Evolutionary conservation across 2,888 invertebrate species (phyloP), one percentile per base, ranked within the genome.

Genomic region (Platycheirus albimanus): DNA sequence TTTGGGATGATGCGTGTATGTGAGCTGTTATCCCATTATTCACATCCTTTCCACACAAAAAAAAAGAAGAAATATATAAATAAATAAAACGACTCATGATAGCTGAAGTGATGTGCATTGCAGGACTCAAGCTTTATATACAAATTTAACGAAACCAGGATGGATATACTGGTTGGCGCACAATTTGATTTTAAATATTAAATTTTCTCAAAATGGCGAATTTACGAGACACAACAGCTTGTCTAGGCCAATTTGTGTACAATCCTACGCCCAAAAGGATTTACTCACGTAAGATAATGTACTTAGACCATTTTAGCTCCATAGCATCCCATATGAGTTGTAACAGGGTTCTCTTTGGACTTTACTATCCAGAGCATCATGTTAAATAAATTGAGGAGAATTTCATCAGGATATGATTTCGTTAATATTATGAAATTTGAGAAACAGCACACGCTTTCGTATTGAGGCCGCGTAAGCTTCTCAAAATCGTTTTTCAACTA

Each of bases 231-330:
- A 75, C 80, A 80, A 75, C 80, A 80, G 80, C 80, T 70, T 75
- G 80, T 64, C 63, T 75, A 63, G 75, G 75, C 69, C 75, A 79
- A 79, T 79, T 79, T 80, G 79, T 69, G 79, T 38, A 56, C 49
- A 80, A 64, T 64, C 19, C 69, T 33, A 45, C 69, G 19, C 56
- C 64, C 63, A 56, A 58, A 80, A 80, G 69, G 75, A 80, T 64
- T 76, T 58, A 80, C 76, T 70, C 70, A 76, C 58, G 66, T 71
- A 80, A 76, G 80, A 80, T 80, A 76, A 76, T 76, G 19, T 80
- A 76, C 76, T 76, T 80, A 71, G 47, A 64, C 51, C 56, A 75
- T 69, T 75, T 67, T 24, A 24, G 41, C 41, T 13, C 24, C 24
- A n/a, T n/a, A 38, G 56, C 58, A 64, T 41, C 10, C 17, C 36